Conservation (phyloP, 2,797 vertebrate species). For the Varecia variegata region DNA sequence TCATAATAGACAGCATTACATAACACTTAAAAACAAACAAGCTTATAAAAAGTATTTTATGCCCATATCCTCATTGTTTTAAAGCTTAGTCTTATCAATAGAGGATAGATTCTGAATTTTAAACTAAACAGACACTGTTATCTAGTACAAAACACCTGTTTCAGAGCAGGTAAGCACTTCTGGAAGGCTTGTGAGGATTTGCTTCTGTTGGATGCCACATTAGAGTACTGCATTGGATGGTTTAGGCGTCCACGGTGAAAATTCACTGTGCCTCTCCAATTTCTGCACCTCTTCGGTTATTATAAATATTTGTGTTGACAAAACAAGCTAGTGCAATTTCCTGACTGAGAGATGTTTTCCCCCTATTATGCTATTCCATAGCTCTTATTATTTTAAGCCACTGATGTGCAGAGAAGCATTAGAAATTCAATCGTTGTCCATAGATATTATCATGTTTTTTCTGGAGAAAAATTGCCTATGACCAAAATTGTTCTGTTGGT, state of each 20-base stretch:
- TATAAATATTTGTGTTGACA: not conserved
- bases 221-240: accelerated
- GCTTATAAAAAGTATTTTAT: not conserved
- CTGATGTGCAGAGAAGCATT: not conserved
- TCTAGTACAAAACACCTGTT: not conserved
- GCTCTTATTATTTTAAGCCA: not conserved
- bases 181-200: not conserved
- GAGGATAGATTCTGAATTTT: not conserved
- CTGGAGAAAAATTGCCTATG: not conserved
- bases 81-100: not conserved
- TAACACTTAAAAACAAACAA: not conserved
- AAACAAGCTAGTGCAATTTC: not conserved
- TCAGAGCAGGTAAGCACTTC: not conserved
- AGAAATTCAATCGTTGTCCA: not conserved
- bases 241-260: not conserved
- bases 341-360: not conserved
- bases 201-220: not conserved
- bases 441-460: not conserved
- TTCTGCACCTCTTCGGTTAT: not conserved
- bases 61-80: not conserved
- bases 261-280: not conserved
- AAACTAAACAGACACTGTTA: not conserved
- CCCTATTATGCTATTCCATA: not conserved
- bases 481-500: not conserved
- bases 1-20: not conserved